phyloP scores from a whole-genome alignment of 2,113 vertebrate genomes.

The Cepphus grylle region DNA sequence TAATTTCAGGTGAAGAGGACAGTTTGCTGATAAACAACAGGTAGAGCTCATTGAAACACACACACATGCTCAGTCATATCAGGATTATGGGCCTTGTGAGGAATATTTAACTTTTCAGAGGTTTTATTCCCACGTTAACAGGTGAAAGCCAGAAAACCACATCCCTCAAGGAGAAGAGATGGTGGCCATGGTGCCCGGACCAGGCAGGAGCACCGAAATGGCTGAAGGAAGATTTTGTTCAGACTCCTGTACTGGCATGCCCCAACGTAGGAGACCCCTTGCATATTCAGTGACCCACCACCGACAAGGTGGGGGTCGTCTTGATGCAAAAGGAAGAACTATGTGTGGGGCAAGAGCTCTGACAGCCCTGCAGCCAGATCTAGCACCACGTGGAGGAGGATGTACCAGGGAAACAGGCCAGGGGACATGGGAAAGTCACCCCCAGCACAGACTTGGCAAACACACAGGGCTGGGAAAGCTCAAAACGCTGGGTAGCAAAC shows the following conservation, averaged over 20 bases:
- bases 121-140: neutral
- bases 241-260: neutral
- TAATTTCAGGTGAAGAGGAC: neutral
- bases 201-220: neutral
- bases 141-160: neutral
- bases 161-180: neutral
- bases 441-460: neutral
- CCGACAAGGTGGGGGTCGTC: neutral
- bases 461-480: accelerated
- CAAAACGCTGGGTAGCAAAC: accelerated
- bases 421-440: neutral
- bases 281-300: neutral
- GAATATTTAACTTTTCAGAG: neutral
- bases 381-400: accelerated
- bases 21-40: neutral
- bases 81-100: neutral
- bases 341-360: neutral
- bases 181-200: neutral
- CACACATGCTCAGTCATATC: neutral
- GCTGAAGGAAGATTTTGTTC: neutral
- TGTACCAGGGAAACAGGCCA: neutral
- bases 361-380: neutral
- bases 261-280: neutral
- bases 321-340: neutral
- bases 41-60: neutral